Evolutionary conservation across 53 echinoderm and acorn worm genomes (phyloP), one percentile per base, ranked within the genome.

Genomic region (Stichopus horrens): DNA sequence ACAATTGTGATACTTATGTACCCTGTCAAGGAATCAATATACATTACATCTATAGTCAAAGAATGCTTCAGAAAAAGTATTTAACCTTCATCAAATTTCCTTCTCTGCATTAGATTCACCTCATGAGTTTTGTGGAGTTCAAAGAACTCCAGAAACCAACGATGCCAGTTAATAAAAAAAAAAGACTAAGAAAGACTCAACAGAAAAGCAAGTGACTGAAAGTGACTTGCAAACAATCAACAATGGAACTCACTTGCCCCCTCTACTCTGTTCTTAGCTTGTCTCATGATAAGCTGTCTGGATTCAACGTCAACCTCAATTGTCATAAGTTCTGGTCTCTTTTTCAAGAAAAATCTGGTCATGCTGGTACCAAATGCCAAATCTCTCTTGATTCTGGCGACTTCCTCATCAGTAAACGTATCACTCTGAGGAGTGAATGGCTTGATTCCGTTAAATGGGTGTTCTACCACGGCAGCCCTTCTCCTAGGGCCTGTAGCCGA

Each of bases 231-330:
- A 37, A 37, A 37, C 37, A 37, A 37, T 68, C 20, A 56, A 14
- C 53, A 53, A 11, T 37, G 37, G 52, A 21, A 88, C 93, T 93
- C 91, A 96, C 97, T 92, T 21, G 92, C 93, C 74, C 98, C 95
- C 80, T 98, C 95, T 18, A 93, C 87, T 52, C 95, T 86, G 53
- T 91, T 91, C 10, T 95, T 90, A 6, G 83, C 87, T 5, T 91
- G 90, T n/a, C 92, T 74, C 95, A 95, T 94, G 7, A 98, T 89
- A 56, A 98, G 89, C 86, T 96, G 98, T 71, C 93, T 74, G 23
- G 98, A 92, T 63, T 98, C 98, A 86, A 96, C 89, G 74, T 92
- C 90, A 74, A 98, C 90, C 88, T 98, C 94, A 84, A 98, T 96
- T 16, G 94, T 89, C 89, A 93, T 95, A 59, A 86, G 90, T 86